Base-by-base conservation (phyloP, 2,113 vertebrate species). In the Manacus vitellinus region DNA sequence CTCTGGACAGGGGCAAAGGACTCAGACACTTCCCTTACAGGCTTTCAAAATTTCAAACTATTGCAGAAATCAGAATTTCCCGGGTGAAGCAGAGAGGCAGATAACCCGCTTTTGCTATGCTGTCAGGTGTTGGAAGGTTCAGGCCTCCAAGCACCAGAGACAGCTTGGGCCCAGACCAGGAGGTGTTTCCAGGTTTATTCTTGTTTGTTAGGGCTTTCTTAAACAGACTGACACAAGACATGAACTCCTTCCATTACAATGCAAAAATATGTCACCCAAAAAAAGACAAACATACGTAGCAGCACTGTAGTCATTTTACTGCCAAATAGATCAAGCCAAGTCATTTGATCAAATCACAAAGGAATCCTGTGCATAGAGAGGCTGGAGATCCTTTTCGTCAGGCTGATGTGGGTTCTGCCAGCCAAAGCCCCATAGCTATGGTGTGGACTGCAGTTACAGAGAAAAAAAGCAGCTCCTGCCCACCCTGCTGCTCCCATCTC, bases 61-160 rank as follows among this genome's bases (percentile, higher is more conserved):
- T 13, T 49, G 43, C 46, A 54, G 61, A 83, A 58, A 14, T 7
- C 20, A 27, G n/a, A 18, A 5, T 41, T 44, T 83, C 28, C 30
- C 20, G 11, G 28, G 31, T 55, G 55, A 71, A 84, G 31, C 51
- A 77, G 24, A 59, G 70, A 46, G 6, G 17, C 62, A 33, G 62
- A 41, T 39, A 72, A 85, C 4, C 31, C 0, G 3, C 24, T 52
- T 0, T 0, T 44, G 27, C 67, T 86, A 20, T 0, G 1, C 58
- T 12, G 6, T 55, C 8, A 18, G 33, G 16, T 2, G 3, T 27
- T 21, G 11, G 24, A 59, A 81, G 5, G 21, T 65, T 93, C 6
- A 11, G 37, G 49, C 27, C 52, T 54, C 10, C 19, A 43, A 51
- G 54, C 6, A 23, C 30, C 3, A 5, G n/a, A 71, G 77, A 49